A percentile compares a stretch with the other conserved stretches of the same genome.
Evolutionary conservation across 2,888 invertebrate species (phyloP).

Genomic region (Andrena dorsata): DNA sequence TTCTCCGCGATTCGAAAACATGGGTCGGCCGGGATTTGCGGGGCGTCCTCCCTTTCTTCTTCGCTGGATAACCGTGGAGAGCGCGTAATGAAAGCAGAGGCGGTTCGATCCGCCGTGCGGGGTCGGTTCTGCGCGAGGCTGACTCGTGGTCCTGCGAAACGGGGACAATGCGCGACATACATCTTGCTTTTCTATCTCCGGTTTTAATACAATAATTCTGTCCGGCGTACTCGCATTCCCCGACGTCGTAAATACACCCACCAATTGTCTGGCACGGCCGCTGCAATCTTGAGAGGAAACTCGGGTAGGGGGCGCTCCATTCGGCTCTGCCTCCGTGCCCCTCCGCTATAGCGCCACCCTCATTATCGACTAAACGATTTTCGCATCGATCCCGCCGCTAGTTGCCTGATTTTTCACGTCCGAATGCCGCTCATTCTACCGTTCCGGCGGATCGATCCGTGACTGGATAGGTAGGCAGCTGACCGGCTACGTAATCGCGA

Average conservation of each 20-base stretch:
- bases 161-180: slow-evolving; percentile 38
- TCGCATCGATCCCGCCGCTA: neutral
- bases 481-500: no score
- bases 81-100: slow-evolving; percentile 17
- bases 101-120: slow-evolving; percentile 10
- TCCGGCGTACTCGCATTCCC: slow-evolving; percentile 37
- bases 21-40: slow-evolving; percentile 2
- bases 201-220: slow-evolving; percentile 63
- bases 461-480: no score
- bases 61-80: neutral
- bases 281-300: slow-evolving; percentile 58
- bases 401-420: neutral
- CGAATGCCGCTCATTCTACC: neutral
- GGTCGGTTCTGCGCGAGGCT: neutral
- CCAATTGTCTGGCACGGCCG: slow-evolving; percentile 56
- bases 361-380: slow-evolving; percentile 18
- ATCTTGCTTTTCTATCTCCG: slow-evolving; percentile 29
- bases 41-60: neutral
- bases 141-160: slow-evolving; percentile 3
- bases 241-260: slow-evolving; percentile 61
- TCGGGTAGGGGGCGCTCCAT: slow-evolving; percentile 45
- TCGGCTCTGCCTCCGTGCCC: neutral
- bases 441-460: neutral
- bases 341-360: neutral
- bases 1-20: neutral